Base-by-base conservation (phyloP, 2,797 vertebrate species). In the Cirrhinus molitorella region DNA sequence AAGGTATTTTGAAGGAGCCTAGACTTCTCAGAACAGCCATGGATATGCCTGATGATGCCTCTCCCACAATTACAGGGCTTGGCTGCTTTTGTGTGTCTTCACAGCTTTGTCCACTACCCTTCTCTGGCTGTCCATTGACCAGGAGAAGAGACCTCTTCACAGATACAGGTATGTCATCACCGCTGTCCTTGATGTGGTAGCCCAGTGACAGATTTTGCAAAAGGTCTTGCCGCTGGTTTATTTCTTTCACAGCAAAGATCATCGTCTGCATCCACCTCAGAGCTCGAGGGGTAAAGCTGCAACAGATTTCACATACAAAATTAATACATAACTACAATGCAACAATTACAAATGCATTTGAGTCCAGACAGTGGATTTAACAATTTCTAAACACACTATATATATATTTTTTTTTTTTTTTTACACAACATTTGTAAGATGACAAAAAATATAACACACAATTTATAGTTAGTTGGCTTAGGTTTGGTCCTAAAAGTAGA, bases 241-340 rank as follows among this genome's bases (percentile, higher is more conserved):
- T 93, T 84, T 95, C 93, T 78, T 77, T 80, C 13, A 94, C 89
- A 25, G 94, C 90, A 84, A 94, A 95, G 45, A 85, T 89, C 94
- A 95, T 94, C 3, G 93, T 93, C 76, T 91, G 91, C 87, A 93
- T 93, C 93, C 94, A 94, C 45, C 93, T 91, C 31, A 94, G 87
- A 21, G 93, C 91, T 81, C 92, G 89, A 57, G 91, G 84, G 61
- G 83, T 92, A 79, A 94, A 94, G 86, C 94, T 94, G 85, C 47
- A 83, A 21, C 40, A 85, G 11, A 86, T 79, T 66, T 67, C 17
- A 77, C 8, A 59, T 11, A 31, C 4, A 45, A 1, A 23, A n/a
- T 6, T 2, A 10, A 55, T 12, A 13, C 23, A 80, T 7, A 77
- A 5, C 1, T 68, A 3, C 17, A 68, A 7, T 25, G 19, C 12